Base-by-base conservation (phyloP, 37 sponge, comb jelly and placozoan genomes). In the Axinella damicornis region DNA sequence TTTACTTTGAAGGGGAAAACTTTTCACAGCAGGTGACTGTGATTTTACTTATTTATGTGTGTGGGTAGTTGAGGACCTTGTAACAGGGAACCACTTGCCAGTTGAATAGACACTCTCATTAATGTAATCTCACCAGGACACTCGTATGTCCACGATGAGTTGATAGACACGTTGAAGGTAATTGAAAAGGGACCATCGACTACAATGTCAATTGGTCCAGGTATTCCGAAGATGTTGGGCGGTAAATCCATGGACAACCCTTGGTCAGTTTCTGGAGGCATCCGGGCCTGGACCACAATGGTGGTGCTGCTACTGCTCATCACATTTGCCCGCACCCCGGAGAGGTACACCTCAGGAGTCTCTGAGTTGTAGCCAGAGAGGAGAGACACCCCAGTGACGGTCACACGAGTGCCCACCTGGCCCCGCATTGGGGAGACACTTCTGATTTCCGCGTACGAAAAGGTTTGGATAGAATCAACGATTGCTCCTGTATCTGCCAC, bases 381-480 rank as follows among this genome's bases (percentile, higher is more conserved):
- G 16, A 94, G 86, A 15, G 52, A 61, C 0, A 54, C 33, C 13
- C 95, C 95, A 25, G 82, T 71, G 18, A 94, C 84, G 66, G 73
- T 85, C 22, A 94, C 95, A n/a, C 30, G 34, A 22, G 95, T 91
- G 1, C 88, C 92, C 13, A 24, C 18, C 67, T 94, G 95, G 15
- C 95, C 95, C 39, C 33, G 25, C 31, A 1, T 65, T 6, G 91
- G 95, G 1, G 56, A 32, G 24, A 88, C 78, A 61, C 41, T 57
- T 16, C n/a, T 31, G n/a, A 94, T 76, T 14, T 13, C 39, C 0
- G 88, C 80, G 39, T 73, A 73, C 12, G 77, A 61, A 69, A 92
- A 84, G 71, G 34, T 15, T 40, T 60, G 69, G n/a, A 5, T 37
- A 35, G 77, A 63, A 21, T 80, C 36, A 11, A 94, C 89, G 0